A percentile compares a stretch with the other conserved stretches of the same genome.
Evolutionary conservation across 2,113 vertebrate species (phyloP).

Genomic region (Pyrgilauda ruficollis): DNA sequence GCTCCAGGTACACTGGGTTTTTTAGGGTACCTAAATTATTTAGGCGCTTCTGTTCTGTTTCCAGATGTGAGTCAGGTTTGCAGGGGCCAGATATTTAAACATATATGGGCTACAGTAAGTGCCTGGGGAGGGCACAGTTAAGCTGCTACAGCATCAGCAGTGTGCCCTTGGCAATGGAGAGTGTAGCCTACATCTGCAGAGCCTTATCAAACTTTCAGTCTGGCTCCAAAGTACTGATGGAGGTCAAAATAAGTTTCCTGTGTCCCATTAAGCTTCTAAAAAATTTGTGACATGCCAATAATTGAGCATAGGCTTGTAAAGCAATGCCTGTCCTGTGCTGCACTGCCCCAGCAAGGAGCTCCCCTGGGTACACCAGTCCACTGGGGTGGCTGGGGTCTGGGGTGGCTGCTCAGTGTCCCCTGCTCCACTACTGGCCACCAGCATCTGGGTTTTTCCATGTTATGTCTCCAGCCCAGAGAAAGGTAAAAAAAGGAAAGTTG

Average conservation of each 20-base stretch:
- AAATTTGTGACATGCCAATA: neutral
- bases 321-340: accelerated
- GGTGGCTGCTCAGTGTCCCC: neutral
- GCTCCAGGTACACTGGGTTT: neutral
- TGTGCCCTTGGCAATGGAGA: accelerated
- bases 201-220: neutral
- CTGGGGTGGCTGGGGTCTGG: accelerated
- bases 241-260: neutral
- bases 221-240: neutral
- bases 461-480: neutral
- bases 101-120: neutral
- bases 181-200: neutral
- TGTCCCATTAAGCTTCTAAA: neutral
- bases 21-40: neutral
- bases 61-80: neutral
- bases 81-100: neutral
- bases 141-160: neutral
- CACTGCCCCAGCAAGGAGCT: neutral
- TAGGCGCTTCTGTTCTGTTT: neutral
- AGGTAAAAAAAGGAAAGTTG: neutral
- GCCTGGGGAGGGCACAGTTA: neutral
- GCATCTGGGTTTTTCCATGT: neutral
- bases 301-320: neutral
- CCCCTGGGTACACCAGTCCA: accelerated
- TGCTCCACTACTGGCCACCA: neutral